Conservation (phyloP, 1,140 invertebrate species). For the Daktulosphaira vitifoliae region DNA sequence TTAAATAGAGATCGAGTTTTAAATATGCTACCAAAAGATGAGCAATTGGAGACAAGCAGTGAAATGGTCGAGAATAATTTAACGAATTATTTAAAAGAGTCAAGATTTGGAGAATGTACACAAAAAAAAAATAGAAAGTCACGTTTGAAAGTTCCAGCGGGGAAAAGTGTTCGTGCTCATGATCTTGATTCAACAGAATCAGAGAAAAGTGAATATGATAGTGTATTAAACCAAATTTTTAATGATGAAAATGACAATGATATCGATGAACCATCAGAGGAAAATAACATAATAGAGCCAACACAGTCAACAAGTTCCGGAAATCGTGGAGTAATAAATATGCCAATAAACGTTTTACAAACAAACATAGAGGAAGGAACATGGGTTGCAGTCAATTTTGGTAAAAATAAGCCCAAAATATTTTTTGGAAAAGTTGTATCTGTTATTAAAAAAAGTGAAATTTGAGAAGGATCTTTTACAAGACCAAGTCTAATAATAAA, state of each 20-base stretch:
- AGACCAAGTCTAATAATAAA: not conserved
- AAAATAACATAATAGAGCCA: too few species aligned
- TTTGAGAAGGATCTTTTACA: not conserved
- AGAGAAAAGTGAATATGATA: not conserved
- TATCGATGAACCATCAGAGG: too few species aligned
- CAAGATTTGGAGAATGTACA: not conserved
- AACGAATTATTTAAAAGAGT: not conserved
- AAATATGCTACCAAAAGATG: conserved; percentile 28
- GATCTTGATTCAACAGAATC: not conserved
- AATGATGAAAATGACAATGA: not conserved
- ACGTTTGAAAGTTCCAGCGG: conserved; percentile 22
- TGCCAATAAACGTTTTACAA: not conserved
- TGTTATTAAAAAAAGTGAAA: not conserved
- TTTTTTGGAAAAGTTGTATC: not conserved
- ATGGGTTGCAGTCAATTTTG: not conserved
- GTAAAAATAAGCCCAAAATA: not conserved
- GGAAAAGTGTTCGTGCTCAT: conserved; percentile 25
- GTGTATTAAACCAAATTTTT: not conserved
- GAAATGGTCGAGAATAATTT: not conserved
- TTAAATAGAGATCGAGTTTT: conserved; percentile 38
- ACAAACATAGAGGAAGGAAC: not conserved
- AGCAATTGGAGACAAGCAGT: not conserved
- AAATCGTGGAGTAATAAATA: too few species aligned
- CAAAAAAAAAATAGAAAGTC: conserved; percentile 2
- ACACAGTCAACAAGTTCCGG: too few species aligned